A percentile compares a stretch with the other conserved stretches of the same genome.
These are phyloP conservation scores for Callaeas wilsoni DNA, from an alignment of 2,113 vertebrate species.

Conservation along the genomic window DNA sequence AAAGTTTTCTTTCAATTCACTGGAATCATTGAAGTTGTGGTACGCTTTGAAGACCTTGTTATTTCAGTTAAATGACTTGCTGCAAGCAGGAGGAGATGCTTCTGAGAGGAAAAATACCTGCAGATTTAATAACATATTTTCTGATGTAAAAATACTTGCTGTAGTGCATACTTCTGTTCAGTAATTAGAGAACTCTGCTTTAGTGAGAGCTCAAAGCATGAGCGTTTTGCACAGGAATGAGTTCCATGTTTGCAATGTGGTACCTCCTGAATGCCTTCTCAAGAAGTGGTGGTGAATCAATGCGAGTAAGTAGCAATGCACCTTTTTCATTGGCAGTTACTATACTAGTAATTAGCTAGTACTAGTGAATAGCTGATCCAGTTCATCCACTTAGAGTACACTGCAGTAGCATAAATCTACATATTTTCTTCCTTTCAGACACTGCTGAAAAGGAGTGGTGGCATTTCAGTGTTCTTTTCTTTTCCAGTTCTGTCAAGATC, in stretches of 20 bases:
- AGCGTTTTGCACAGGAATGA: background rate
- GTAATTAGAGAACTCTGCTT: background rate
- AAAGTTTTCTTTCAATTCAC: background rate
- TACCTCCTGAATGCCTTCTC: background rate
- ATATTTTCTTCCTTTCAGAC: background rate
- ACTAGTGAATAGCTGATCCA: background rate
- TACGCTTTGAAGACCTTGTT: background rate
- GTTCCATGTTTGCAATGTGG: background rate
- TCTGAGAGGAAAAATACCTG: background rate
- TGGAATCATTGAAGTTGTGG: background rate
- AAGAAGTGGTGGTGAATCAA: background rate
- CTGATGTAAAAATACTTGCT: background rate
- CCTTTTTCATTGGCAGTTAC: background rate
- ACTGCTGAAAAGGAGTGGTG: background rate
- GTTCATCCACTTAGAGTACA: background rate
- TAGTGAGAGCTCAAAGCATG: background rate
- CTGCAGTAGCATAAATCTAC: background rate
- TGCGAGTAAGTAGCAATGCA: background rate
- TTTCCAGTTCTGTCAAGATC: background rate
- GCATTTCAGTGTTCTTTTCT: background rate
- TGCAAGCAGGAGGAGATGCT: background rate
- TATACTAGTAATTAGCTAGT: background rate
- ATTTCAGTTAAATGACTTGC: background rate
- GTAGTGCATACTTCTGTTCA: background rate
- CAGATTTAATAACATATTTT: background rate